Evolutionary conservation across 2,888 invertebrate species (phyloP), one percentile per base, ranked within the genome.

Genomic region (Melieria omissa): DNA sequence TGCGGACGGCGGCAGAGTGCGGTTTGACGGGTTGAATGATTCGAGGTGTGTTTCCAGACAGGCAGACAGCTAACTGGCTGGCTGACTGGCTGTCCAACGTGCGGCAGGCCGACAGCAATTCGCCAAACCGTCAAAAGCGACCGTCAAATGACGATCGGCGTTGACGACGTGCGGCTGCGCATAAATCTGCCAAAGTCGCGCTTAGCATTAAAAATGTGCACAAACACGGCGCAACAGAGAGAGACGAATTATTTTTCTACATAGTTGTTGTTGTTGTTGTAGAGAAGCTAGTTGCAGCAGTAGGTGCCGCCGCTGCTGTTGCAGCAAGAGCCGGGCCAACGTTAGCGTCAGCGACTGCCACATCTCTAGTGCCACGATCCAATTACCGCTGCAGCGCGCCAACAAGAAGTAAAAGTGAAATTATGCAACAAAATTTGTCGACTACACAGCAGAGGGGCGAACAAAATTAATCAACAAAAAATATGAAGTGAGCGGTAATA

Each of bases 341-440:
- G 29, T 29, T 29, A 29, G 29, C 29, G 9, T 14, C 10, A 65
- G 45, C 8, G 46, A 14, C 52, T n/a, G 52, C 52, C 12, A 14
- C 49, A 49, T 8, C 49, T 10, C 8, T 49, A 49, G 49, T 14
- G 14, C 4, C 52, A 52, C 52, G 52, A 52, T 52, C 52, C 52
- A 52, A 52, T 52, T 52, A 52, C 52, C 52, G 29, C 29, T 29
- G 49, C 49, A 49, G 52, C 52, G 14, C 52, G 14, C n/a, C 52
- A 52, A 12, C 52, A 52, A 52, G 52, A 52, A 52, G 52, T 52
- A 52, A 52, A 52, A 52, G 52, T 52, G 52, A 52, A 52, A 52
- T 52, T 52, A 52, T 52, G 52, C 52, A 52, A 52, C 52, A 52
- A 49, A 52, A n/a, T 52, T 52, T 12, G 12, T 5, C 9, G 14